These are phyloP conservation scores for Mylabris sibirica DNA, from an alignment of 2,888 invertebrate genomes.

Conservation along the genomic window DNA sequence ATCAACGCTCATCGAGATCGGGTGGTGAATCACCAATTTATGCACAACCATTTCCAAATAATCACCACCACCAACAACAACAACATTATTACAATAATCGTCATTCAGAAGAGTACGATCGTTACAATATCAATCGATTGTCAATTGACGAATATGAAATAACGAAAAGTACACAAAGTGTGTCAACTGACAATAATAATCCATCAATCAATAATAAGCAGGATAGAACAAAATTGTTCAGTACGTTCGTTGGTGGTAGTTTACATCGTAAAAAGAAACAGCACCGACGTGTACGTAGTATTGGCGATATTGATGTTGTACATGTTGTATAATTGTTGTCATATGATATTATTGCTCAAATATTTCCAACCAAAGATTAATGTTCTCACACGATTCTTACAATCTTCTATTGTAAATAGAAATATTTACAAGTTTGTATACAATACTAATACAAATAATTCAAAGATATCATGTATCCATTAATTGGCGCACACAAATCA, in stretches of 20 bases:
- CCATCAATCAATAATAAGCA: slow-evolving; percentile 29
- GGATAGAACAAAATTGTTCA: slow-evolving; percentile 37
- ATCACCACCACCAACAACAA: slow-evolving; percentile 13
- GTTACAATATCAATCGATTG: slow-evolving; percentile 48
- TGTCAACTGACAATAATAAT: slow-evolving; percentile 38
- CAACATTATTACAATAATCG: slow-evolving; percentile 41
- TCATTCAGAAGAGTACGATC: slow-evolving; percentile 60
- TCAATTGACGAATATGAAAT: slow-evolving; percentile 47
- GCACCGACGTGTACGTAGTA: slow-evolving; percentile 75
- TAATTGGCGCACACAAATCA: background rate
- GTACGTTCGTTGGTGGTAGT: slow-evolving; percentile 60
- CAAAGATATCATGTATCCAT: background rate
- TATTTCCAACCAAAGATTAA: background rate
- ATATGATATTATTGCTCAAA: slow-evolving; percentile 20
- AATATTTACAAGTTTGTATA: background rate
- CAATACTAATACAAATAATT: no score
- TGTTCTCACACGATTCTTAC: background rate
- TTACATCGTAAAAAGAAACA: slow-evolving; percentile 63
- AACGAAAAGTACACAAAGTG: slow-evolving; percentile 43
- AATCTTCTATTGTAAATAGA: slow-evolving; percentile 6
- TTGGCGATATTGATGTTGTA: slow-evolving; percentile 75
- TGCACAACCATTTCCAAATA: slow-evolving; percentile 52
- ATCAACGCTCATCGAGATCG: slow-evolving; percentile 57
- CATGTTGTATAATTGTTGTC: slow-evolving; percentile 49
- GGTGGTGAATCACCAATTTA: slow-evolving; percentile 58